A percentile compares a stretch with the other conserved stretches of the same genome.
These are phyloP conservation scores for Platerodrilus igneus DNA, from an alignment of 2,888 invertebrate species.

Conservation along the genomic window DNA sequence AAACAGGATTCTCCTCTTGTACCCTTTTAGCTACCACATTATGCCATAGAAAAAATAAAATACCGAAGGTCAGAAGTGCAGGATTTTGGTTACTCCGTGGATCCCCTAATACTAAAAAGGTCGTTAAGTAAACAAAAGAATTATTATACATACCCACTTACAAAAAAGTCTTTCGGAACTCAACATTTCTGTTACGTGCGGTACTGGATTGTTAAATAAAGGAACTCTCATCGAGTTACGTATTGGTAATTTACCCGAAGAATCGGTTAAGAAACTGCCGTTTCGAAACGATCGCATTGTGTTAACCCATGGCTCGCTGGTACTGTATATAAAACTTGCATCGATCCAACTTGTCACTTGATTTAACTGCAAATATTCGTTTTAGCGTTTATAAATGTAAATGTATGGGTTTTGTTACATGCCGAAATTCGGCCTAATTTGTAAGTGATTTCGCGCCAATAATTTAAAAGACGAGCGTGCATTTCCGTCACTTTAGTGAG, in stretches of 20 bases:
- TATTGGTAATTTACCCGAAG: conserved; percentile 67
- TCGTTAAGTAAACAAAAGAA: conserved; percentile 8
- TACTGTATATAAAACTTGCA: conserved; percentile 97
- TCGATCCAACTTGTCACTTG: conserved; percentile 98
- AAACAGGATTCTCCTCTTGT: conserved; percentile 72
- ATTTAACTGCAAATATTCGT: conserved; percentile 70
- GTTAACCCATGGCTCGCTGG: conserved; percentile 95
- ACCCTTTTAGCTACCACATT: conserved; percentile 83
- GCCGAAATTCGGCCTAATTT: too few relatives aligned
- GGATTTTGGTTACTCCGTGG: conserved; percentile 97
- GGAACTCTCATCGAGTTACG: conserved; percentile 90
- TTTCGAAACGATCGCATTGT: conserved; percentile 92
- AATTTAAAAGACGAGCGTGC: too few relatives aligned
- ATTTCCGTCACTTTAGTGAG: too few relatives aligned
- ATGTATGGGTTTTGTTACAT: too few relatives aligned
- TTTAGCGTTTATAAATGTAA: background rate
- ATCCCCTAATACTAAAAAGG: conserved; percentile 83
- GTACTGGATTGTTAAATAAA: conserved; percentile 89
- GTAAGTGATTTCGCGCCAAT: too few relatives aligned
- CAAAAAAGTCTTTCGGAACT: conserved; percentile 87
- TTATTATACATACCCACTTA: conserved; percentile 56
- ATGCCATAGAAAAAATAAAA: conserved; percentile 93
- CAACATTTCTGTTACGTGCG: conserved; percentile 86
- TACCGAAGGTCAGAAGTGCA: conserved; percentile 86
- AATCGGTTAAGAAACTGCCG: conserved; percentile 78